Percentiles rank a stretch among this genome's conserved stretches.
Evolutionary conservation across 2,888 invertebrate genomes (phyloP).

Genomic region (Galerucella nymphaeae): DNA sequence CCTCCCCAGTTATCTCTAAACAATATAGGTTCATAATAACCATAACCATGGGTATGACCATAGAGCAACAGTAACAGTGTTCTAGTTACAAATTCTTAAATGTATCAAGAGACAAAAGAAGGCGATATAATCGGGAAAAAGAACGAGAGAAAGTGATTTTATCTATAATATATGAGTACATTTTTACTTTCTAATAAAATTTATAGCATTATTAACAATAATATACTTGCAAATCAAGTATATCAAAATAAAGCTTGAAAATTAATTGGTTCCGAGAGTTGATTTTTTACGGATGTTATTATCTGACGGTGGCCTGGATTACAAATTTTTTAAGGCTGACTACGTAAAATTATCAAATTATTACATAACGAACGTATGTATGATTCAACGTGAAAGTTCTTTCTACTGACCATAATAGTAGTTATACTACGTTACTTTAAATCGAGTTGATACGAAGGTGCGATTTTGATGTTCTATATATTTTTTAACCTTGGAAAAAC

Average conservation of each 20-base stretch:
- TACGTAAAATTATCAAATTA: background rate
- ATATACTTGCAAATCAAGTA: background rate
- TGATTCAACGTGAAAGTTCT: constrained; percentile 13
- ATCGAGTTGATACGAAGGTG: constrained; percentile 6
- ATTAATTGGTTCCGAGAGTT: background rate
- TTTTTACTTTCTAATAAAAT: background rate
- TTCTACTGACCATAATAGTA: background rate
- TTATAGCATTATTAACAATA: background rate
- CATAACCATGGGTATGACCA: too few species aligned
- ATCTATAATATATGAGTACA: background rate
- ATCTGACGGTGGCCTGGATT: background rate
- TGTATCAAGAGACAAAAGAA: too few species aligned
- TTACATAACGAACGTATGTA: background rate
- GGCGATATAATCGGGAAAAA: background rate
- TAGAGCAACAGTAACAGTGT: too few species aligned
- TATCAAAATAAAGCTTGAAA: background rate
- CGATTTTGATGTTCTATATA: background rate
- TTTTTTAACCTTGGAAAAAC: background rate
- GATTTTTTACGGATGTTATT: background rate
- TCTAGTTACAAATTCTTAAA: too few species aligned
- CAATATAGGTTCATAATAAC: too few species aligned
- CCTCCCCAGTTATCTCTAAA: too few species aligned
- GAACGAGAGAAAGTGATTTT: background rate
- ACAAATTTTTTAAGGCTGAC: background rate
- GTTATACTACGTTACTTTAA: background rate